phyloP scores from a whole-genome alignment of 2,113 vertebrate genomes.

The Nymphicus hollandicus region DNA sequence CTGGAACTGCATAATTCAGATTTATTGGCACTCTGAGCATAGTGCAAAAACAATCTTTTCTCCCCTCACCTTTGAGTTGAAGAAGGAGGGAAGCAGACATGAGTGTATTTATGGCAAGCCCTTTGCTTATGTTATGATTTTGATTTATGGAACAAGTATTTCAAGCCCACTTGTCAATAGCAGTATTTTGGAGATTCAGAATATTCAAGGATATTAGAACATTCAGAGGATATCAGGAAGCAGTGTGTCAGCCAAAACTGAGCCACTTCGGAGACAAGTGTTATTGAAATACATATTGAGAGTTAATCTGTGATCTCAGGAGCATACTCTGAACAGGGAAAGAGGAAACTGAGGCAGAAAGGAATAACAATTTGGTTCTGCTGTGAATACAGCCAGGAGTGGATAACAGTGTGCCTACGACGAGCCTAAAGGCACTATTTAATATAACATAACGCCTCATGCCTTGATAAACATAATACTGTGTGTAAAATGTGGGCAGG shows the following conservation, averaged over 20 bases:
- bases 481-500: not conserved
- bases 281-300: not conserved
- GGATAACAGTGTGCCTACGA: not conserved
- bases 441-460: accelerated
- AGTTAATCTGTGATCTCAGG: not conserved
- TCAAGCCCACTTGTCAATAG: not conserved
- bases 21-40: not conserved
- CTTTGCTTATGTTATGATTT: not conserved
- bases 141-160: not conserved
- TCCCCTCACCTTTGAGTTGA: not conserved
- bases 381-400: accelerated
- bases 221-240: not conserved
- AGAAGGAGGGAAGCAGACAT: not conserved
- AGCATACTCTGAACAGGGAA: not conserved
- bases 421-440: not conserved
- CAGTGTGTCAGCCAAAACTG: not conserved
- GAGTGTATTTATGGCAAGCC: not conserved
- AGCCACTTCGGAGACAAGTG: not conserved
- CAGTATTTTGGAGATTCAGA: not conserved
- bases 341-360: not conserved
- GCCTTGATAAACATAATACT: not conserved
- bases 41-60: not conserved
- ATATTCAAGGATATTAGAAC: not conserved
- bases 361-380: accelerated
- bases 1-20: not conserved